phyloP scores from a whole-genome alignment of 2,888 invertebrate genomes.

The Hyalella azteca region DNA sequence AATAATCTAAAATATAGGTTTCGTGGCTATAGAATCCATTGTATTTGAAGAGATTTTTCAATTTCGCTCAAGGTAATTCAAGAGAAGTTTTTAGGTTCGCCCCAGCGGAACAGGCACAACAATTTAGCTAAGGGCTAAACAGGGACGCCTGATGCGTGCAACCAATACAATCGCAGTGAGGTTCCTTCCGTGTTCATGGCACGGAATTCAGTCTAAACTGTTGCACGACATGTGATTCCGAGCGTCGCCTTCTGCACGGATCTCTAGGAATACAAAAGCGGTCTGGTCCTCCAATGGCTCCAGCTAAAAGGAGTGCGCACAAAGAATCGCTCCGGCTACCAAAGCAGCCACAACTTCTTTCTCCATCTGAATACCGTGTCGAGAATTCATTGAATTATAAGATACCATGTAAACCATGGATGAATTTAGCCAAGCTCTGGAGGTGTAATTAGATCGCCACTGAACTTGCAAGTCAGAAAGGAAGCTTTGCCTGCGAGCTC shows the following conservation, averaged over 20 bases:
- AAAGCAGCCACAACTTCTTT: constrained; percentile 13
- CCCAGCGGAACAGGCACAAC: not conserved
- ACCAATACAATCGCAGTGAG: constrained; percentile 14
- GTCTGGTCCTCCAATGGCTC: not conserved
- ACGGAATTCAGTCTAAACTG: constrained; percentile 17
- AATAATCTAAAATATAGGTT: no score
- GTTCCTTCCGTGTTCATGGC: constrained; percentile 20
- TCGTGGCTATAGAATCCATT: not conserved
- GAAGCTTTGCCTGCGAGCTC: not conserved
- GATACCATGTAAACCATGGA: not conserved
- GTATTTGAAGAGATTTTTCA: not conserved
- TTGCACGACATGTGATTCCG: constrained; percentile 25
- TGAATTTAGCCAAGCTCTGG: not conserved
- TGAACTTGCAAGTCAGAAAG: not conserved
- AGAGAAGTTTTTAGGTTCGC: not conserved
- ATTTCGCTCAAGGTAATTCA: not conserved
- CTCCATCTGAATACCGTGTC: constrained; percentile 15
- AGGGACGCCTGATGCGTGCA: constrained; percentile 14
- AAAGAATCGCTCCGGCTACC: constrained; percentile 12
- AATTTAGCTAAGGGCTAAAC: constrained; percentile 24
- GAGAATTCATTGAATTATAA: constrained; percentile 32
- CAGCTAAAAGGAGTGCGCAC: constrained; percentile 12
- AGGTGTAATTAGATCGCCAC: not conserved
- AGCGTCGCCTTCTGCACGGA: constrained; percentile 11
- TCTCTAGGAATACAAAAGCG: constrained; percentile 21